Evolutionary conservation across 2,888 invertebrate genomes (phyloP), one percentile per base, ranked within the genome.

Genomic region (Lissocephala sabroskyi): DNA sequence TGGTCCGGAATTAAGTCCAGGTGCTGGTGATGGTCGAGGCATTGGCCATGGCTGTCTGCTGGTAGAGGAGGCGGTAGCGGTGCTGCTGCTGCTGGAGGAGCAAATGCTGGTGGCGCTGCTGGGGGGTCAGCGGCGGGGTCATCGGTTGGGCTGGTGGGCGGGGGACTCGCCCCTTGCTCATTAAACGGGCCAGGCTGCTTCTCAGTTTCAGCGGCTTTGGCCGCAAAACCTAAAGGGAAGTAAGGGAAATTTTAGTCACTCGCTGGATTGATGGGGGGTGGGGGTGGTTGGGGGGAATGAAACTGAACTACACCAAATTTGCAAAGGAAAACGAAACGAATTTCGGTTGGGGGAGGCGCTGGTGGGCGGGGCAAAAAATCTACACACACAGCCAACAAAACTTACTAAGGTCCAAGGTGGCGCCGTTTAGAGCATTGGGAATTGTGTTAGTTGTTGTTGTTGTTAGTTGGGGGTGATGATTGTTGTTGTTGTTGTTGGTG

Each of bases 401-500:
- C 82, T 83, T 83, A 83, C 82, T 83, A 83, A 79, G 74, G 63
- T 83, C 82, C 82, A 80, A 78, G 76, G 75, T 82, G 58, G 61
- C 59, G 63, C 58, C 77, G 59, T 53, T 59, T 61, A 64, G 59
- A 65, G 74, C 63, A 56, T 58, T 62, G 49, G 58, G 44, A 53
- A 59, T 59, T 51, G 75, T 62, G 61, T 74, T 73, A 56, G 48
- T 68, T 53, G 56, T 54, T 55, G 46, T 60, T 45, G 37, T 59
- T 23, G 47, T 59, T 47, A 13, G 52, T 52, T 45, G 62, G 75
- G 59, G 59, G 62, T 60, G 49, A 60, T 60, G 18, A 7, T 39
- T 41, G 48, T 62, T 42, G 57, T 48, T 51, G 29, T 41, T 47
- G 53, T 65, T 59, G 44, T 68, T 56, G 60, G 62, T 62, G 61